Conservation (phyloP, 2,888 invertebrate species). For the Tineola bisselliella region DNA sequence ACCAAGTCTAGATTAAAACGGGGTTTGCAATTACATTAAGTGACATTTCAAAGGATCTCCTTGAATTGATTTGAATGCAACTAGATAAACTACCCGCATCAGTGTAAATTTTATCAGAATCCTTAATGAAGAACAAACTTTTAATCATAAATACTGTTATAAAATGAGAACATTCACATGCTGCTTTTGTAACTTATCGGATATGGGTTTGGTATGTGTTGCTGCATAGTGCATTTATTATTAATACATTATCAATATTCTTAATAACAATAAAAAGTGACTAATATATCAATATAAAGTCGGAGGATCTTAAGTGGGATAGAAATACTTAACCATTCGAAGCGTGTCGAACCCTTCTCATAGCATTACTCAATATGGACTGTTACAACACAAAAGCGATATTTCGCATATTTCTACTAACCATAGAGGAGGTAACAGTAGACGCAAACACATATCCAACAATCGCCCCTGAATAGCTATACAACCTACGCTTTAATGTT, state of each 20-base stretch:
- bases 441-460: neutral
- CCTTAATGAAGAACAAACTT: neutral
- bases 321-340: neutral
- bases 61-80: neutral
- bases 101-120: neutral
- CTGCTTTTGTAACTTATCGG: too few species aligned
- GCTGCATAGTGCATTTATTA: too few species aligned
- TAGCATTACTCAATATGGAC: neutral
- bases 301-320: neutral
- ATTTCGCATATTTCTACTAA: conserved; percentile 4
- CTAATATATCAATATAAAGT: conserved; percentile 2
- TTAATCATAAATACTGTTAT: neutral
- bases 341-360: conserved; percentile 8
- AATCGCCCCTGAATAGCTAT: neutral
- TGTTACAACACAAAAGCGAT: neutral
- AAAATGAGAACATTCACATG: neutral
- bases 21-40: neutral
- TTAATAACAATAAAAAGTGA: neutral
- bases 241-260: neutral
- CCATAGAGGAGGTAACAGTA: neutral
- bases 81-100: neutral
- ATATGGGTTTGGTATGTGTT: too few species aligned
- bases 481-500: neutral
- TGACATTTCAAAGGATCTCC: neutral
- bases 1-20: neutral